phyloP scores from a whole-genome alignment of 2,113 vertebrate species.

The Silurus asotus region DNA sequence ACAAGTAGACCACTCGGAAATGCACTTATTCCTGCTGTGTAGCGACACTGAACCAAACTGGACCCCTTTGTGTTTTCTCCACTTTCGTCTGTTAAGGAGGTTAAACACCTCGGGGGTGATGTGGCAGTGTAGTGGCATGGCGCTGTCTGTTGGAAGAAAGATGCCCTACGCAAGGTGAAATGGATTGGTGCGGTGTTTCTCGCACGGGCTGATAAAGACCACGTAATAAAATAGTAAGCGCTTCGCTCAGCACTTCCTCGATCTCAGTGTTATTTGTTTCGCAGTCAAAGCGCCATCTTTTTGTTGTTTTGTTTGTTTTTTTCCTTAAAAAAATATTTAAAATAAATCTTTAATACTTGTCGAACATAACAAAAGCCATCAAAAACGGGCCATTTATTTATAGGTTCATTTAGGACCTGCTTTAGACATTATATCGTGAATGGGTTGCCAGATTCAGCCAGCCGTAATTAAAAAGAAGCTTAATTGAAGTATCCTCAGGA shows the following conservation, averaged over 20 bases:
- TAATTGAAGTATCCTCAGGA: constrained; percentile 38
- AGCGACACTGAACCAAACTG: constrained; percentile 38
- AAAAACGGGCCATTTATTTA: neutral
- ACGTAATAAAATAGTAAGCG: constrained; percentile 17
- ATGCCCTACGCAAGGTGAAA: constrained; percentile 25
- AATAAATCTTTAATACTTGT: neutral
- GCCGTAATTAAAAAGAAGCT: constrained; percentile 48
- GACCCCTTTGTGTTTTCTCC: constrained; percentile 33
- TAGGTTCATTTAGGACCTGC: too few species aligned
- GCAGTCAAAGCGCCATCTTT: neutral
- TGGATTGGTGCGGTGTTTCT: neutral
- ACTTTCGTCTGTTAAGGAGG: constrained; percentile 51
- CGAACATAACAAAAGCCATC: neutral
- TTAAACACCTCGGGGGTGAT: constrained; percentile 38
- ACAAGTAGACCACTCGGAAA: neutral
- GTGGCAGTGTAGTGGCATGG: neutral
- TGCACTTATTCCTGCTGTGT: constrained; percentile 12
- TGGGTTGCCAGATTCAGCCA: constrained; percentile 35
- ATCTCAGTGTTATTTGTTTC: neutral
- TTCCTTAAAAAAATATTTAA: too few species aligned
- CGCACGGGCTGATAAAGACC: neutral
- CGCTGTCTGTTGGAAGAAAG: constrained; percentile 31
- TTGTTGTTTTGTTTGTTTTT: too few species aligned
- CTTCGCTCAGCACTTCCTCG: neutral
- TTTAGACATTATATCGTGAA: neutral